Evolutionary conservation across 1,140 invertebrate species (phyloP).

Genomic region (Dendroctonus ponderosae): DNA sequence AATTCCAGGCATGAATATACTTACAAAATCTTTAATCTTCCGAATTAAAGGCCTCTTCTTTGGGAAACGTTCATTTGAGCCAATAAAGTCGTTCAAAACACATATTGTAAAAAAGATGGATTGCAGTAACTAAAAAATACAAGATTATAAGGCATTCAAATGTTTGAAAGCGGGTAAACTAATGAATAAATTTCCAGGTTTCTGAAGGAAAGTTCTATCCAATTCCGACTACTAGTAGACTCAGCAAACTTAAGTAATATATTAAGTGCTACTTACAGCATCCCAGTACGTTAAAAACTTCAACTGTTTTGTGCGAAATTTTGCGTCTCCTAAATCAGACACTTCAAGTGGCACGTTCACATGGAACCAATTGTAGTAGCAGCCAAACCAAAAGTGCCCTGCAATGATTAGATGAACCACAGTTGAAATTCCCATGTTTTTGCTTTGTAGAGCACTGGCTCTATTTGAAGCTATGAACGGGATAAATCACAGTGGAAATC

Average conservation of each 20-base stretch:
- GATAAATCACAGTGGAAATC: too few species aligned
- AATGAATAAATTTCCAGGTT: not conserved
- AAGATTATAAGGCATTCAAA: not conserved
- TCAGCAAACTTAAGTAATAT: constrained; percentile 2
- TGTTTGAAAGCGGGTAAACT: not conserved
- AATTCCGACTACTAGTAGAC: not conserved
- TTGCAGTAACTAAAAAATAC: constrained; percentile 60
- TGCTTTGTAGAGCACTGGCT: not conserved
- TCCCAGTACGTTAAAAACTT: constrained; percentile 86
- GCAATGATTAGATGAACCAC: constrained; percentile 65
- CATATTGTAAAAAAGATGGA: constrained; percentile 71
- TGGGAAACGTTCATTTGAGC: constrained; percentile 66
- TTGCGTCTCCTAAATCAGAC: constrained; percentile 38
- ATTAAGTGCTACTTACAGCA: constrained; percentile 65
- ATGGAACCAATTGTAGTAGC: constrained; percentile 71
- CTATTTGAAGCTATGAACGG: too few species aligned
- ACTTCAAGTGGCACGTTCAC: constrained; percentile 60
- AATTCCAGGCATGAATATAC: constrained; percentile 8
- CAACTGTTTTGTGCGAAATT: constrained; percentile 68
- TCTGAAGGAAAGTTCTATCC: not conserved
- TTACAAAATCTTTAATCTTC: constrained; percentile 65
- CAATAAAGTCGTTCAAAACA: constrained; percentile 69
- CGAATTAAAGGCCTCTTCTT: constrained; percentile 67
- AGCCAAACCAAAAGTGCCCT: constrained; percentile 67
- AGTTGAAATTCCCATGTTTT: constrained; percentile 45